phyloP scores from a whole-genome alignment of 2,113 vertebrate genomes.

The Rousettus leschenaultii region DNA sequence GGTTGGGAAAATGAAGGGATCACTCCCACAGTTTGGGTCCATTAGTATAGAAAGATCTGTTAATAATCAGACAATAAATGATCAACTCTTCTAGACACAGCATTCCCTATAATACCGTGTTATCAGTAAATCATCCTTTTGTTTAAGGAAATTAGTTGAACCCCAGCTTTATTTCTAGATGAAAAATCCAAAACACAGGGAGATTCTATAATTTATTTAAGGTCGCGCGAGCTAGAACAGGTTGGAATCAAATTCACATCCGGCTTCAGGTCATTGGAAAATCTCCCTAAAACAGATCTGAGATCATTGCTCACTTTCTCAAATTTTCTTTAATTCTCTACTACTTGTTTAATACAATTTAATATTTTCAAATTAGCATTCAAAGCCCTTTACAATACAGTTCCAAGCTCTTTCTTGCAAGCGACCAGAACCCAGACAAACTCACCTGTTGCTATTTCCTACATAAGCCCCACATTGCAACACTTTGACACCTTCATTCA shows the following conservation, averaged over 20 bases:
- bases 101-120: neutral
- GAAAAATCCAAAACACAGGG: neutral
- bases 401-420: neutral
- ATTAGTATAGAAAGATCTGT: neutral
- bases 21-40: neutral
- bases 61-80: neutral
- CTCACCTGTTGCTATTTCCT: neutral
- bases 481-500: neutral
- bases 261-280: neutral
- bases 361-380: neutral
- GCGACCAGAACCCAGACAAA: neutral
- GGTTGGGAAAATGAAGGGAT: neutral
- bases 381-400: neutral
- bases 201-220: neutral
- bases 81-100: neutral
- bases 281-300: neutral
- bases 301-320: neutral
- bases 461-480: neutral
- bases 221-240: neutral
- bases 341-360: neutral
- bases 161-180: neutral
- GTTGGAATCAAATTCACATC: neutral
- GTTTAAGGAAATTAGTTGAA: conserved; percentile 4
- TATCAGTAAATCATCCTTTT: neutral
- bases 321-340: neutral